A percentile compares a stretch with the other conserved stretches of the same genome.
Conservation (phyloP, 1,140 invertebrate genomes). For the Brachionus koreanus region DNA sequence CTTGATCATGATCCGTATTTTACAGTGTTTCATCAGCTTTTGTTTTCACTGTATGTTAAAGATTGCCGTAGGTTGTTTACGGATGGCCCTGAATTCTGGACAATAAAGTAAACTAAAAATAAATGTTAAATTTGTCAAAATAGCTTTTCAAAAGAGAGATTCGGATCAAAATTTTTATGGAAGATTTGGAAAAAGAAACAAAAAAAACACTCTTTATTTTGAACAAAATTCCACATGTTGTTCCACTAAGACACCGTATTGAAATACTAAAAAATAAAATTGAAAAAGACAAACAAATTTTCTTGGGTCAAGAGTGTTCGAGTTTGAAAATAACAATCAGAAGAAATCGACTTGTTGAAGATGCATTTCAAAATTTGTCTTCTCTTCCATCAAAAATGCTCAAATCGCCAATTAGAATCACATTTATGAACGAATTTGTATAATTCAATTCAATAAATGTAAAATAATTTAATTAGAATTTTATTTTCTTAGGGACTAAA, state of each 20-base stretch:
- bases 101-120: conserved; percentile 45
- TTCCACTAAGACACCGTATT: conserved; percentile 79
- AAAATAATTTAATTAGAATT: too few relatives aligned
- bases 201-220: conserved; percentile 77
- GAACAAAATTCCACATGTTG: conserved; percentile 91
- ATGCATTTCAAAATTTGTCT: neutral
- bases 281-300: conserved; percentile 9
- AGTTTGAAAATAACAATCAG: conserved; percentile 3
- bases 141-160: conserved; percentile 65
- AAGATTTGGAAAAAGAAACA: conserved; percentile 84
- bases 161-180: conserved; percentile 76
- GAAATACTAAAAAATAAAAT: conserved; percentile 36
- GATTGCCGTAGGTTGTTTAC: neutral
- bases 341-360: conserved; percentile 9
- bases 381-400: neutral
- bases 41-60: conserved; percentile 2
- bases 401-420: conserved; percentile 29
- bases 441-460: neutral
- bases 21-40: conserved; percentile 21
- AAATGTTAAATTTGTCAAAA: neutral
- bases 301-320: neutral
- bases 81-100: conserved; percentile 42
- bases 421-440: conserved; percentile 19
- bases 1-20: conserved; percentile 22
- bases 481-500: conserved; percentile 56